Conservation (phyloP, 2,797 vertebrate genomes). For the Oreochromis grahami region DNA sequence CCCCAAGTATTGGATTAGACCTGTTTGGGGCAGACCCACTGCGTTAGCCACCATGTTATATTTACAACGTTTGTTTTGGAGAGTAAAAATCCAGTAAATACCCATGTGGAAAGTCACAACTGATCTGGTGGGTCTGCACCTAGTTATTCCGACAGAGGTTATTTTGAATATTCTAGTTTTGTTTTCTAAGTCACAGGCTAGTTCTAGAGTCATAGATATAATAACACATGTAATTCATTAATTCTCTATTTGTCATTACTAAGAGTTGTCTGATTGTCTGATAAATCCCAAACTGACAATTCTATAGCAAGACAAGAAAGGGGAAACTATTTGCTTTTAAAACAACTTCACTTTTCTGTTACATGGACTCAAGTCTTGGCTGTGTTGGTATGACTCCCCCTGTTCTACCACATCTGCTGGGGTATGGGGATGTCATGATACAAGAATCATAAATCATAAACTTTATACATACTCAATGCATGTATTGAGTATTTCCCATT, state of each 20-base stretch:
- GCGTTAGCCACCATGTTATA: constrained; percentile 48
- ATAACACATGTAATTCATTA: not conserved
- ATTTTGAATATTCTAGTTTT: not conserved
- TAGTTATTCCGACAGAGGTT: not conserved
- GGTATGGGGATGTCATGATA: not conserved
- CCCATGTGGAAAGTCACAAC: constrained; percentile 1
- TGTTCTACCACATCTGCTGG: not conserved
- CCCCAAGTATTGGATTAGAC: constrained; percentile 49
- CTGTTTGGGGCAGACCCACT: constrained; percentile 15
- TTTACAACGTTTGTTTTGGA: constrained; percentile 62
- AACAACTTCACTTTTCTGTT: not conserved
- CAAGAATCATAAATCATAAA: not conserved
- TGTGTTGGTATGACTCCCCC: rapidly evolving
- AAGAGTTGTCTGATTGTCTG: not conserved
- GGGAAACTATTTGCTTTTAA: not conserved
- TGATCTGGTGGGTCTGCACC: not conserved
- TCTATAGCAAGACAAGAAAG: not conserved
- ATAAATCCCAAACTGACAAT: not conserved
- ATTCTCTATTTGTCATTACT: not conserved
- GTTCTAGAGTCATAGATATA: not conserved
- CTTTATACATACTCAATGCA: not conserved
- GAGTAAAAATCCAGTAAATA: constrained; percentile 13
- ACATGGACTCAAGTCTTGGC: not conserved
- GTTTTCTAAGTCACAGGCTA: not conserved
- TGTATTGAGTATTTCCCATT: not conserved